Percentiles rank a stretch among this genome's conserved stretches.
These are phyloP conservation scores for Prorops nasuta DNA, from an alignment of 1,140 invertebrate genomes.

Conservation along the genomic window DNA sequence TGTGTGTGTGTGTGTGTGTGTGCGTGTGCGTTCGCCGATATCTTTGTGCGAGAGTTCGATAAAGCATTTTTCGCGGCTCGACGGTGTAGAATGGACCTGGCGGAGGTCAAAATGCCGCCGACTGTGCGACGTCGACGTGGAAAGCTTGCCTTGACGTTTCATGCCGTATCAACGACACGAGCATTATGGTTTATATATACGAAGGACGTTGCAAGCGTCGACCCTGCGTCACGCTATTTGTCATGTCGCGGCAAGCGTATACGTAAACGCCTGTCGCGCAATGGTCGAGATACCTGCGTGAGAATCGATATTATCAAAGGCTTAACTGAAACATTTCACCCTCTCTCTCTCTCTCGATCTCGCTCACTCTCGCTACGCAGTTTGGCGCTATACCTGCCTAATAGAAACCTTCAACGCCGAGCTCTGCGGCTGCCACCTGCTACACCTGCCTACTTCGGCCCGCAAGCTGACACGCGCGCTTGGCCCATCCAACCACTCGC, in stretches of 20 bases:
- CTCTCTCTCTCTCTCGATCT: background rate
- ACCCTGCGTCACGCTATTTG: constrained; percentile 30
- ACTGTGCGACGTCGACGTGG: background rate
- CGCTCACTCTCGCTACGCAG: background rate
- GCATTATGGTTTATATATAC: constrained; percentile 15
- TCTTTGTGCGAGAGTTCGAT: too few relatives aligned
- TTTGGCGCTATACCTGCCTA: background rate
- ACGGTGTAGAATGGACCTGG: too few relatives aligned
- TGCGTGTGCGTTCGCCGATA: too few relatives aligned
- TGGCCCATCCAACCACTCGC: too few relatives aligned
- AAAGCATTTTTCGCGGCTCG: too few relatives aligned
- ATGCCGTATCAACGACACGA: constrained; percentile 24
- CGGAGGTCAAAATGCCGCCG: too few relatives aligned
- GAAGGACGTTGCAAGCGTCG: constrained; percentile 14
- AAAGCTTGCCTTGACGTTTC: constrained; percentile 24
- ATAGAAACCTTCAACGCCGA: background rate
- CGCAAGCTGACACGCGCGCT: too few relatives aligned
- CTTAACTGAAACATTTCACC: background rate
- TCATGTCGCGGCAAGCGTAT: constrained; percentile 29
- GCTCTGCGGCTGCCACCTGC: too few relatives aligned
- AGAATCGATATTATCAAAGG: constrained; percentile 28
- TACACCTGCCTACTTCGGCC: too few relatives aligned
- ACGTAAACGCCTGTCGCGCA: constrained; percentile 29
- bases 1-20: too few relatives aligned
- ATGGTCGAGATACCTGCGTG: constrained; percentile 5